phyloP scores from a whole-genome alignment of 2,113 vertebrate species.

The Corythornis madagascariensis region DNA sequence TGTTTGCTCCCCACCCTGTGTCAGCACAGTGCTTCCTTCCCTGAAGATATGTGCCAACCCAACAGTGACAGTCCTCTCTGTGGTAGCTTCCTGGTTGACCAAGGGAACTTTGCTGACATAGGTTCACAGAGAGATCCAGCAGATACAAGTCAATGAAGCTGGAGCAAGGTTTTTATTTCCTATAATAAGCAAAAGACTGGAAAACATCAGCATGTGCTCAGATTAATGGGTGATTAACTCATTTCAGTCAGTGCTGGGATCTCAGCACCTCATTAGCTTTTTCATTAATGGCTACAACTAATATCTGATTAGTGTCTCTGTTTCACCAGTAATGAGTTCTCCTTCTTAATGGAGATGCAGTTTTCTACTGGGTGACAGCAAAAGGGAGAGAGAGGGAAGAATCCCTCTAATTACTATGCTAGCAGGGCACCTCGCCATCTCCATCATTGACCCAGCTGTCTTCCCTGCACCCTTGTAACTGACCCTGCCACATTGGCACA shows the following conservation, averaged over 20 bases:
- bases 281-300: slow-evolving; percentile 43
- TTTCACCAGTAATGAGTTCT: slow-evolving; percentile 30
- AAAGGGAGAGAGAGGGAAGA: not conserved
- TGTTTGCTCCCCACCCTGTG: not conserved
- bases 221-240: slow-evolving; percentile 52
- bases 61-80: not conserved
- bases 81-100: not conserved
- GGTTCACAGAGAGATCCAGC: not conserved
- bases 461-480: not conserved
- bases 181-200: not conserved
- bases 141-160: not conserved
- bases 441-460: not conserved
- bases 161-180: slow-evolving; percentile 5
- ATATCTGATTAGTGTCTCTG: slow-evolving; percentile 34
- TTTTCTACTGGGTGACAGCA: not conserved
- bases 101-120: not conserved
- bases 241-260: not conserved
- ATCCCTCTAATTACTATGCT: not conserved
- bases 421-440: rapidly evolving
- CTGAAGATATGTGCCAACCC: not conserved
- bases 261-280: slow-evolving; percentile 49
- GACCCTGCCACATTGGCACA: not conserved
- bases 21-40: rapidly evolving
- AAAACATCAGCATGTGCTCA: not conserved
- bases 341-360: not conserved